Percentiles rank a stretch among this genome's conserved stretches.
Conservation (phyloP, 2,113 vertebrate species). For the Oryzias celebensis region DNA sequence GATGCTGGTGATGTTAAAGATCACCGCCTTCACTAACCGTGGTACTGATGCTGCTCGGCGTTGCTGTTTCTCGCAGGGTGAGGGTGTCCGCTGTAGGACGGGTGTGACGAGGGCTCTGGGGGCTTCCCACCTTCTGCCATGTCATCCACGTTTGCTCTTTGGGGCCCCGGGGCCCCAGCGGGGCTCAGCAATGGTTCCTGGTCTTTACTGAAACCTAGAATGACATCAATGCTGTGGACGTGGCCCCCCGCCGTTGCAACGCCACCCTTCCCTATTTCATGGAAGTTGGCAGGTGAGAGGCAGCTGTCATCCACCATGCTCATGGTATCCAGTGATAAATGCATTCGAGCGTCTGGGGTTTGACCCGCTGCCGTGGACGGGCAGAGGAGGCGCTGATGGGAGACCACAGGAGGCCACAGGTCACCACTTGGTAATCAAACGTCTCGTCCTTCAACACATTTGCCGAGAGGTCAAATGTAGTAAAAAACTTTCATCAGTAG, state of each 20-base stretch:
- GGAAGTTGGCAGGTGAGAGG: slow-evolving; percentile 78
- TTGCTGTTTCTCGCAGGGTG: slow-evolving; percentile 50
- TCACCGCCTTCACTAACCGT: slow-evolving; percentile 60
- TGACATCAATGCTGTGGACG: slow-evolving; percentile 83
- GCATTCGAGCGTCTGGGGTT: slow-evolving; percentile 69
- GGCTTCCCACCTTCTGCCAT: slow-evolving; percentile 50
- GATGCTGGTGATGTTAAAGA: not conserved
- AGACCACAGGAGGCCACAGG: slow-evolving; percentile 15
- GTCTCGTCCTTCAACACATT: not conserved
- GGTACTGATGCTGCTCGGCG: slow-evolving; percentile 55
- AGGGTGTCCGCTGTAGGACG: slow-evolving; percentile 58
- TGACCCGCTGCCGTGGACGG: slow-evolving; percentile 25
- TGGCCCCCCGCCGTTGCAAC: slow-evolving; percentile 62
- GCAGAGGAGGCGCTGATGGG: slow-evolving; percentile 23
- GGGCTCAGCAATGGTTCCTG: slow-evolving; percentile 74
- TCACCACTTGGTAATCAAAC: slow-evolving; percentile 6
- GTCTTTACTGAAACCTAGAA: slow-evolving; percentile 82
- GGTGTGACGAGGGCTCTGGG: slow-evolving; percentile 32
- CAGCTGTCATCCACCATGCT: slow-evolving; percentile 81
- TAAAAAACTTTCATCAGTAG: too few relatives aligned
- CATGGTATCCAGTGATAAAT: slow-evolving; percentile 80
- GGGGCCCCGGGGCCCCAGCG: slow-evolving; percentile 38
- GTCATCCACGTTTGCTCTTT: slow-evolving; percentile 59
- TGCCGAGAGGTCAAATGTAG: too few relatives aligned
- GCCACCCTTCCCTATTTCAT: slow-evolving; percentile 78